Evolutionary conservation across 2,113 vertebrate species (phyloP).

Genomic region (Phylloscopus trochiloides): DNA sequence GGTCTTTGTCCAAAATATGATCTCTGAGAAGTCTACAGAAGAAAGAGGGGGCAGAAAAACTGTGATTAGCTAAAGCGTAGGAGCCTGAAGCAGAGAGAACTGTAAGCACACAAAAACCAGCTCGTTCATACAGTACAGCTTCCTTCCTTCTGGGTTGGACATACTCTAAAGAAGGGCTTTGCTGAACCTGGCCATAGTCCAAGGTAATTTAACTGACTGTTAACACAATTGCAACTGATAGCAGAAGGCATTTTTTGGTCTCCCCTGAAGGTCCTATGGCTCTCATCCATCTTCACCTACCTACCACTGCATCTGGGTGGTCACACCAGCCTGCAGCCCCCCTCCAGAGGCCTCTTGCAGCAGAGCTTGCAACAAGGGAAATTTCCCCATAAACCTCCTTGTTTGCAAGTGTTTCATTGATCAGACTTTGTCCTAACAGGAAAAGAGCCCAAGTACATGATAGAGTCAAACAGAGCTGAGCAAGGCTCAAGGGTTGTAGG

Average conservation of each 20-base stretch:
- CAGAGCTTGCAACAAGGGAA: background rate
- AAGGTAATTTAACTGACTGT: background rate
- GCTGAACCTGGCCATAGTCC: background rate
- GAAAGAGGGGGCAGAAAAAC: background rate
- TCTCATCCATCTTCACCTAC: background rate
- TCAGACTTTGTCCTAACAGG: background rate
- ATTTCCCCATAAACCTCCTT: background rate
- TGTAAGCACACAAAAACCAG: background rate
- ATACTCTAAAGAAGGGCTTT: background rate
- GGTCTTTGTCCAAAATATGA: background rate
- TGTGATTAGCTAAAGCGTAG: background rate
- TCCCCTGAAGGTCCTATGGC: background rate
- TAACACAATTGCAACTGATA: background rate
- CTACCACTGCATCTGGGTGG: background rate
- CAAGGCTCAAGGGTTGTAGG: background rate
- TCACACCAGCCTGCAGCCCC: background rate
- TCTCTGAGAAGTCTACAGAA: background rate
- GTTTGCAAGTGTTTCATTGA: rapidly evolving
- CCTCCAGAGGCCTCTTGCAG: rapidly evolving
- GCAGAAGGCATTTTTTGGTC: background rate
- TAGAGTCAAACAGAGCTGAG: background rate
- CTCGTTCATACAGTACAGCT: background rate
- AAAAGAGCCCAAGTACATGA: background rate
- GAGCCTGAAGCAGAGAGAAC: background rate
- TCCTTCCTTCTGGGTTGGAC: constrained; percentile 1